A percentile compares a stretch with the other conserved stretches of the same genome.
Evolutionary conservation across 2,797 vertebrate genomes (phyloP).

Genomic region (Oreochromis mossambicus): DNA sequence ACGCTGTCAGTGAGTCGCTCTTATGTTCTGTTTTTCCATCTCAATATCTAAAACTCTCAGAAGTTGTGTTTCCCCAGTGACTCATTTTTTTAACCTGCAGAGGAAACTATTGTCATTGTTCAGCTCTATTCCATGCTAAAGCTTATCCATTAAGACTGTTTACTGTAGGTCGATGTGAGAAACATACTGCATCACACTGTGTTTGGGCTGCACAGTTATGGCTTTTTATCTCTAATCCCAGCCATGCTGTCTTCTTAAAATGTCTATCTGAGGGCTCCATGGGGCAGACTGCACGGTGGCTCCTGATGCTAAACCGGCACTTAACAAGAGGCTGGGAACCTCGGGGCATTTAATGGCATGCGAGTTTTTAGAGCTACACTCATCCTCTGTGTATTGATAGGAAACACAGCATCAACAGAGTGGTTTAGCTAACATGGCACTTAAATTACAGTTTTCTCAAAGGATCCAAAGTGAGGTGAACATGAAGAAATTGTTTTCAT

Average conservation of each 20-base stretch:
- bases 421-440: background rate
- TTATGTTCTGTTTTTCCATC: background rate
- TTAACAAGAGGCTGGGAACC: slow-evolving; percentile 49
- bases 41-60: background rate
- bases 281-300: slow-evolving; percentile 29
- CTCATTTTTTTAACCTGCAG: slow-evolving; percentile 16
- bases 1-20: background rate
- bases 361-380: slow-evolving; percentile 16
- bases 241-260: slow-evolving; percentile 46
- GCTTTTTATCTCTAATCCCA: slow-evolving; percentile 60
- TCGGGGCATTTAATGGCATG: slow-evolving; percentile 50
- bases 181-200: slow-evolving; percentile 39
- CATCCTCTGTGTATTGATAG: slow-evolving; percentile 41
- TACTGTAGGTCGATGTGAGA: slow-evolving; percentile 18
- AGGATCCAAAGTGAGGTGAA: slow-evolving; percentile 2
- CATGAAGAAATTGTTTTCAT: background rate
- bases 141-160: slow-evolving; percentile 50
- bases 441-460: slow-evolving; percentile 16
- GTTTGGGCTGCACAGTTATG: slow-evolving; percentile 44
- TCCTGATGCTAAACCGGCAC: slow-evolving; percentile 45
- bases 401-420: background rate
- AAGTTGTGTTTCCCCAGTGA: background rate
- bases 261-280: slow-evolving; percentile 48
- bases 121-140: slow-evolving; percentile 8
- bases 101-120: slow-evolving; percentile 22